phyloP scores from a whole-genome alignment of 2,113 vertebrate genomes.

The Periophthalmus modestus region DNA sequence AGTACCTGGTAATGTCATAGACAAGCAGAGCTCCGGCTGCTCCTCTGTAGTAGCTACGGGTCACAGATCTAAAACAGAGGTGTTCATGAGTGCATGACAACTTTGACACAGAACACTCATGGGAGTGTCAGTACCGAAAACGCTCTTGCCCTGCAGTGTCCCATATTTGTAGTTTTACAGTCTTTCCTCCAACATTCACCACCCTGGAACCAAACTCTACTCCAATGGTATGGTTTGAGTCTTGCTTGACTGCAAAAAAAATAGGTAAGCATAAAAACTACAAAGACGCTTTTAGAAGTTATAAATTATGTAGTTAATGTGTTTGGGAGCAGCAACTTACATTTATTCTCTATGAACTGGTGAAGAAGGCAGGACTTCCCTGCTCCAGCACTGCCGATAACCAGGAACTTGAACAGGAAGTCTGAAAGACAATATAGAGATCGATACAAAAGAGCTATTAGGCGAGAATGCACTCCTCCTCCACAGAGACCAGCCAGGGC shows the following conservation, averaged over 20 bases:
- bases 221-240: conserved; percentile 93
- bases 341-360: conserved; percentile 95
- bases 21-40: conserved; percentile 90
- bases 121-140: conserved; percentile 79
- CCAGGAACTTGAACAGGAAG: conserved; percentile 96
- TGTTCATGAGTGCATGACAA: background rate
- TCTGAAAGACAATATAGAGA: conserved; percentile 73
- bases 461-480: conserved; percentile 16
- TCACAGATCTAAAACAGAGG: conserved; percentile 81
- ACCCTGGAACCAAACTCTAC: conserved; percentile 94
- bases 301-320: background rate
- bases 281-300: background rate
- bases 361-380: conserved; percentile 95
- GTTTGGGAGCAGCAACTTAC: conserved; percentile 72
- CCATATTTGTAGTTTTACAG: conserved; percentile 94
- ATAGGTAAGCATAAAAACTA: background rate
- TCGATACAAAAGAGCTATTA: conserved; percentile 22
- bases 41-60: conserved; percentile 92
- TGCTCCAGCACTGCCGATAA: conserved; percentile 91
- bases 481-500: conserved; percentile 31
- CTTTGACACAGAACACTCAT: background rate
- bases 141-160: conserved; percentile 92
- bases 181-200: conserved; percentile 90
- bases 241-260: conserved; percentile 86
- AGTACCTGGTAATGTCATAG: conserved; percentile 92